Evolutionary conservation across 2,888 invertebrate genomes (phyloP).

Genomic region (Chloroclystis v-ata): DNA sequence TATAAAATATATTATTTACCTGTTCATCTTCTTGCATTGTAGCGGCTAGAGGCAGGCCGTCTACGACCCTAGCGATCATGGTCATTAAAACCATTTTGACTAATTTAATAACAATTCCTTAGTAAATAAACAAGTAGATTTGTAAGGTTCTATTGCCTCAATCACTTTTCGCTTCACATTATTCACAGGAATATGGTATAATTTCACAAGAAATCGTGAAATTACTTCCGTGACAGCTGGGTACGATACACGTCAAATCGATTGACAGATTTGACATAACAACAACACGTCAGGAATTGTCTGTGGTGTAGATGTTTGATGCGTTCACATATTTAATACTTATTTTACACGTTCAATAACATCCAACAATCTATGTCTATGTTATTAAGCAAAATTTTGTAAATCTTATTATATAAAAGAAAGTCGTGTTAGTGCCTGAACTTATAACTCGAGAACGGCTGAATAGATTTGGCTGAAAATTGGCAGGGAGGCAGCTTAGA

Average conservation of each 20-base stretch:
- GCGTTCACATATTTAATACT: too few species aligned
- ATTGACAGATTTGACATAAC: slow-evolving; percentile 43
- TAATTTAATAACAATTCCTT: slow-evolving; percentile 37
- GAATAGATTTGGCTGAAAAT: too few species aligned
- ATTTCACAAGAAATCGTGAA: slow-evolving; percentile 15
- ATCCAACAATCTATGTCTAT: too few species aligned
- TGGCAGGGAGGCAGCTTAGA: too few species aligned
- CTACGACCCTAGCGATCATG: slow-evolving; percentile 97
- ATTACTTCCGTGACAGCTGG: slow-evolving; percentile 41
- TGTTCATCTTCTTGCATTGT: slow-evolving; percentile 99
- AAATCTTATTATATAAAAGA: too few species aligned
- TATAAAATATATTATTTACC: slow-evolving; percentile 72
- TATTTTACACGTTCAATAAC: too few species aligned
- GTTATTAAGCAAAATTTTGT: too few species aligned
- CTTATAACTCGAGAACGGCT: too few species aligned
- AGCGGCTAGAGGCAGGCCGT: slow-evolving; percentile 96
- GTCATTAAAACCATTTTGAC: slow-evolving; percentile 95
- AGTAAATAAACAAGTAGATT: slow-evolving; percentile 32
- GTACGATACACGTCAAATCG: slow-evolving; percentile 54
- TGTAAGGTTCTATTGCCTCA: slow-evolving; percentile 30
- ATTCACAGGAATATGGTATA: slow-evolving; percentile 38
- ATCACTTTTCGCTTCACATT: slow-evolving; percentile 62
- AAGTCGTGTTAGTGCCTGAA: too few species aligned
- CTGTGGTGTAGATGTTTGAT: slow-evolving; percentile 37
- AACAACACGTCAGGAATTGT: slow-evolving; percentile 57